Percentiles rank a stretch among this genome's conserved stretches.
These are phyloP conservation scores for Patiria miniata DNA, from an alignment of 35 echinoderm and acorn worm genomes.

Conservation along the genomic window DNA sequence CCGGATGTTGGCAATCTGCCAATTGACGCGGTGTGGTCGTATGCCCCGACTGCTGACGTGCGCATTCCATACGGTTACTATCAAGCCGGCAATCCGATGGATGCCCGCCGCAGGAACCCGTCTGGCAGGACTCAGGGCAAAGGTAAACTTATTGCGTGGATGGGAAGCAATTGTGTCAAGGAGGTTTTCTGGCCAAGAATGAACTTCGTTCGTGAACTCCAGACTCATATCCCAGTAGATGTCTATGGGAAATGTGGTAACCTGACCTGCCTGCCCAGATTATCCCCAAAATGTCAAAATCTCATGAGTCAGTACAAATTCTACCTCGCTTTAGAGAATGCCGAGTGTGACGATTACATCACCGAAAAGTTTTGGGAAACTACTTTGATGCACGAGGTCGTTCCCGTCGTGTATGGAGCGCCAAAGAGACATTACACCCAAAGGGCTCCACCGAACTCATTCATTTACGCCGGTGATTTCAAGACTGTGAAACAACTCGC, in stretches of 20 bases:
- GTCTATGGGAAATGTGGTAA: conserved; percentile 83
- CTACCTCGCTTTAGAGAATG: conserved; percentile 81
- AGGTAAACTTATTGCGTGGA: conserved; percentile 77
- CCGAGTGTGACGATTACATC: conserved; percentile 80
- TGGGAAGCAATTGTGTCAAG: conserved; percentile 86
- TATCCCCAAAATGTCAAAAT: conserved; percentile 64
- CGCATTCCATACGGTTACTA: conserved; percentile 68
- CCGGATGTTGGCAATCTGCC: conserved; percentile 44
- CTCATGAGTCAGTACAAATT: conserved; percentile 90
- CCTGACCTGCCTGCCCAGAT: conserved; percentile 73
- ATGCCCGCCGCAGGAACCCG: not conserved
- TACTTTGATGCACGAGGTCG: conserved; percentile 51
- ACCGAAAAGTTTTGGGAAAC: conserved; percentile 85
- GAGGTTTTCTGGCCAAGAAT: conserved; percentile 83
- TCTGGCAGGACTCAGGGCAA: conserved; percentile 27
- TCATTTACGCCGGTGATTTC: conserved; percentile 79
- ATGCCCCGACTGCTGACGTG: conserved; percentile 45
- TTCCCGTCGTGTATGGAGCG: conserved; percentile 83
- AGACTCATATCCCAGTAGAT: conserved; percentile 67
- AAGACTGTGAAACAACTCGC: conserved; percentile 61
- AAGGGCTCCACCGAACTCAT: conserved; percentile 72
- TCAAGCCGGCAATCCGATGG: not conserved
- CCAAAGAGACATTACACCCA: conserved; percentile 56
- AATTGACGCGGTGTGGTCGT: conserved; percentile 73
- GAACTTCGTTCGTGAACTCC: conserved; percentile 60